Conservation (phyloP, 2,113 vertebrate genomes). For the Salminus brasiliensis region DNA sequence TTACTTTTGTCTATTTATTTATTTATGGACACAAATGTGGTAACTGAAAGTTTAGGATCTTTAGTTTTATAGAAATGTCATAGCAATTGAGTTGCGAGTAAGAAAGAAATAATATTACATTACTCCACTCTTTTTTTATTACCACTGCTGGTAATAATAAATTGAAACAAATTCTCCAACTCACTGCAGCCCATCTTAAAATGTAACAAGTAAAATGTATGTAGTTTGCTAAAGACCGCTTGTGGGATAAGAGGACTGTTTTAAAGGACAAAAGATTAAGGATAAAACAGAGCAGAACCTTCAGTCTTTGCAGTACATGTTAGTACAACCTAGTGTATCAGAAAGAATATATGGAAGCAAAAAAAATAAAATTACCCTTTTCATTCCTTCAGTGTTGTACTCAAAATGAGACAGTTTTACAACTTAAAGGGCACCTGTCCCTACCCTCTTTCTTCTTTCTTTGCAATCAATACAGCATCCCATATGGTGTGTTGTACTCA, state of each 20-base stretch:
- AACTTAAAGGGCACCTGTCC: constrained; percentile 54
- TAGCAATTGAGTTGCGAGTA: too few relatives aligned
- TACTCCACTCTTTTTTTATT: too few relatives aligned
- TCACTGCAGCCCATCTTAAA: not conserved
- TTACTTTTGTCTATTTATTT: too few relatives aligned
- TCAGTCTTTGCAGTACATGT: constrained; percentile 1
- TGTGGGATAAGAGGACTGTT: constrained; percentile 20
- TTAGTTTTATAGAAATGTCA: too few relatives aligned
- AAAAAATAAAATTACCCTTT: constrained; percentile 21
- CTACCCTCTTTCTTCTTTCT: not conserved
- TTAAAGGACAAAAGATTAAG: not conserved
- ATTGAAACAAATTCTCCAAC: too few relatives aligned
- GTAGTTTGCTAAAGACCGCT: not conserved
- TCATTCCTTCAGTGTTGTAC: constrained; percentile 39
- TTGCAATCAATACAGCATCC: constrained; percentile 10
- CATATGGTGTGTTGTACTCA: constrained; percentile 21
- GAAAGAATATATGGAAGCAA: not conserved
- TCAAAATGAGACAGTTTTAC: constrained; percentile 21
- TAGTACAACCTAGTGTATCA: not conserved
- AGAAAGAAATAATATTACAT: too few relatives aligned
- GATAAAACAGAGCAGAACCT: not conserved
- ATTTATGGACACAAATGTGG: too few relatives aligned
- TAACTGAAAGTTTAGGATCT: too few relatives aligned
- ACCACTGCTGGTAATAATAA: too few relatives aligned
- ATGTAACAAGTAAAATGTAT: too few relatives aligned